Evolutionary conservation across 2,888 invertebrate genomes (phyloP).

Genomic region (Nomada fabriciana): DNA sequence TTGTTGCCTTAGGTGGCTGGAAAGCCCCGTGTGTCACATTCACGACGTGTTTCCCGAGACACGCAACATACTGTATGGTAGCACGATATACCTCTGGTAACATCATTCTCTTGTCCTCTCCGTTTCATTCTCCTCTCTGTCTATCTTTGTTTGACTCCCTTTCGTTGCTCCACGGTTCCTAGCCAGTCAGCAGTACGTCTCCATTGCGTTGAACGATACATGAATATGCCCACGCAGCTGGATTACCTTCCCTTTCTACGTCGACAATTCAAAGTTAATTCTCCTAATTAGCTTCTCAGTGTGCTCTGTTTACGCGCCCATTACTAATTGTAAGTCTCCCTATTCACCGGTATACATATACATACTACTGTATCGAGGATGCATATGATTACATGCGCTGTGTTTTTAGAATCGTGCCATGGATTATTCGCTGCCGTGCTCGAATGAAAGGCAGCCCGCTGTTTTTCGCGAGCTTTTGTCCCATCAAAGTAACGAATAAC

Average conservation of each 20-base stretch:
- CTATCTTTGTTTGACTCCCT: conserved; percentile 40
- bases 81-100: conserved; percentile 67
- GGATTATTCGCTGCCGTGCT: background rate
- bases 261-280: conserved; percentile 72
- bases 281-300: conserved; percentile 68
- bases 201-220: conserved; percentile 61
- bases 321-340: conserved; percentile 7
- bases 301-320: conserved; percentile 45
- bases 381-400: conserved; percentile 9
- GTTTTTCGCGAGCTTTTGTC: background rate
- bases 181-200: conserved; percentile 46
- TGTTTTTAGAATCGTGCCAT: conserved; percentile 23
- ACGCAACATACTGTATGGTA: conserved; percentile 72
- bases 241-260: conserved; percentile 55
- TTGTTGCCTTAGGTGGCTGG: conserved; percentile 82
- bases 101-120: conserved; percentile 54
- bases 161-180: conserved; percentile 24
- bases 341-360: background rate
- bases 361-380: conserved; percentile 2
- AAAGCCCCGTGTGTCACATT: conserved; percentile 82
- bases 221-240: conserved; percentile 54
- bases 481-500: background rate
- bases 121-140: conserved; percentile 39
- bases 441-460: background rate
- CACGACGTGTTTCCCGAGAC: conserved; percentile 79